phyloP scores from a whole-genome alignment of 2,113 vertebrate genomes.

The Propithecus coquereli region DNA sequence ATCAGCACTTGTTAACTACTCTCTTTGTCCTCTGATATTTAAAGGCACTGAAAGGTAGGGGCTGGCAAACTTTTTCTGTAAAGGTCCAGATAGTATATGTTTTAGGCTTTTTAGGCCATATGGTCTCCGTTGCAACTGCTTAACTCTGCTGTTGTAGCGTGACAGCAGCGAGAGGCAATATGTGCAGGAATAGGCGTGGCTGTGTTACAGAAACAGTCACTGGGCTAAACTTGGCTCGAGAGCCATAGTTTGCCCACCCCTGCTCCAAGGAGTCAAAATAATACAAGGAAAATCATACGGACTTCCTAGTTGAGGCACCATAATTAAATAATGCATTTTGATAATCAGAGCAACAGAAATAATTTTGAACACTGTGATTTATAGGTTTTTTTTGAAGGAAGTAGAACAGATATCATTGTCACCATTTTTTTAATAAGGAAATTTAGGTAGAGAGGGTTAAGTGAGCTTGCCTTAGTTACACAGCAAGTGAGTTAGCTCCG shows the following conservation, averaged over 20 bases:
- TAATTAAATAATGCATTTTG: not conserved
- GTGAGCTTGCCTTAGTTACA: not conserved
- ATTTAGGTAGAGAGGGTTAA: not conserved
- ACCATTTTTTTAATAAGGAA: not conserved
- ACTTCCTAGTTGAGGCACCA: not conserved
- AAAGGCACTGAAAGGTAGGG: not conserved
- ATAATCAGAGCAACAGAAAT: not conserved
- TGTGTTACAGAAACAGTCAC: accelerated
- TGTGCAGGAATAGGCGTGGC: not conserved
- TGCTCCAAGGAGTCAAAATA: not conserved
- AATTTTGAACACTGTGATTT: not conserved
- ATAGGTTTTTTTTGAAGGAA: not conserved
- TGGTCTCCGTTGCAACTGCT: accelerated
- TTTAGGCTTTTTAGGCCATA: not conserved
- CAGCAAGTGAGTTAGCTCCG: not conserved
- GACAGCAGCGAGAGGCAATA: not conserved
- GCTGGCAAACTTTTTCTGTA: not conserved
- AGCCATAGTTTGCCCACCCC: not conserved
- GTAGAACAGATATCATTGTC: not conserved
- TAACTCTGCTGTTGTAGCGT: not conserved
- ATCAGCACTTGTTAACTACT: not conserved
- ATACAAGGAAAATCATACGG: not conserved
- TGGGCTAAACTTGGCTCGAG: not conserved
- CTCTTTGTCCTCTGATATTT: not conserved
- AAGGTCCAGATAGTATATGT: not conserved